These are phyloP conservation scores for Dryobotodes eremita DNA, from an alignment of 2,888 invertebrate genomes.

Conservation along the genomic window DNA sequence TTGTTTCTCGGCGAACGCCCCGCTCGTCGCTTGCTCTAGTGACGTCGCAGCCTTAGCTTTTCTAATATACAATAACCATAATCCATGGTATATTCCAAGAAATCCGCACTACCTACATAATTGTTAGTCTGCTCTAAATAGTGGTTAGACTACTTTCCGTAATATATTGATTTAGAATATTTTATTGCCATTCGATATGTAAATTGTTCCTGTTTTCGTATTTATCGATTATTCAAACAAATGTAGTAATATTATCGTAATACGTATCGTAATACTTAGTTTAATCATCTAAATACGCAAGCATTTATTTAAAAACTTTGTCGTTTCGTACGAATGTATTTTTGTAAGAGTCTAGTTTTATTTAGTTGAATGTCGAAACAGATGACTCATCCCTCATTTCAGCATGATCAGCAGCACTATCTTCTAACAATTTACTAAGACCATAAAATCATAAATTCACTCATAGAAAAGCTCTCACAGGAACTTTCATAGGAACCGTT, in stretches of 20 bases:
- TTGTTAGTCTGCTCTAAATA: slow-evolving; percentile 15
- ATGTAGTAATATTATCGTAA: slow-evolving; percentile 21
- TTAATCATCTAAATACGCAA: slow-evolving; percentile 17
- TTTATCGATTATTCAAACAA: slow-evolving; percentile 9
- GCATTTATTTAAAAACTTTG: background rate
- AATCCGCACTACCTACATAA: background rate
- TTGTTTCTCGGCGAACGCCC: background rate
- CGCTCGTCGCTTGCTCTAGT: background rate
- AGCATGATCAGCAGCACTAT: background rate
- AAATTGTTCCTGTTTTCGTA: slow-evolving; percentile 30
- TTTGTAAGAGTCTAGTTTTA: background rate
- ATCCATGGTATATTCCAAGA: slow-evolving; percentile 2
- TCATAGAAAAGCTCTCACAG: background rate
- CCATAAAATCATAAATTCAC: background rate
- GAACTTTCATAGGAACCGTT: background rate
- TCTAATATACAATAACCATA: background rate
- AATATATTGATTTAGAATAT: slow-evolving; percentile 3
- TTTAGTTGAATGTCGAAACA: background rate
- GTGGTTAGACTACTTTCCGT: background rate
- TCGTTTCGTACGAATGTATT: background rate
- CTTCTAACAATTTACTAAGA: no score
- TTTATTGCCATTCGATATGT: slow-evolving; percentile 18
- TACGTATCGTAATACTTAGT: slow-evolving; percentile 5
- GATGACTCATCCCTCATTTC: background rate
- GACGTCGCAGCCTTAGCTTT: background rate